Evolutionary conservation across 2,113 vertebrate species (phyloP).

Genomic region (Rhinichthys klamathensis): DNA sequence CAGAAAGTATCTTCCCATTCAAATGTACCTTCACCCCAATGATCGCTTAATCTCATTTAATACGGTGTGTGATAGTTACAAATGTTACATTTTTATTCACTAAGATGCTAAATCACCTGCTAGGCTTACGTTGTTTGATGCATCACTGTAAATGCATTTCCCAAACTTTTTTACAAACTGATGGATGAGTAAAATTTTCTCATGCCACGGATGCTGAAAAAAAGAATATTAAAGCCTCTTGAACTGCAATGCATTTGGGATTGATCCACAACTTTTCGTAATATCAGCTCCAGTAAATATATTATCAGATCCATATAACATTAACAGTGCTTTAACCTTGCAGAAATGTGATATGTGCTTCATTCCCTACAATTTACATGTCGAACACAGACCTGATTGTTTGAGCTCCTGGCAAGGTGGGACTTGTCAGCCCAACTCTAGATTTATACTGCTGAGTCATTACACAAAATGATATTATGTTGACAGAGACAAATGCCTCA

Average conservation of each 20-base stretch:
- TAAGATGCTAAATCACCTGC: background rate
- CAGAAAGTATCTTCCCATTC: background rate
- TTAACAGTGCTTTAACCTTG: background rate
- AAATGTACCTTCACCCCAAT: background rate
- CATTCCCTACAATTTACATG: constrained; percentile 1
- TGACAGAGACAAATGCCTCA: constrained; percentile 71
- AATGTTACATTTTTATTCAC: background rate
- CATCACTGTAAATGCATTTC: too few relatives aligned
- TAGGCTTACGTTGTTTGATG: background rate
- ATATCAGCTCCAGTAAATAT: background rate
- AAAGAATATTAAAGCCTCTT: too few relatives aligned
- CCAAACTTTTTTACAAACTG: background rate
- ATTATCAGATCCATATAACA: background rate
- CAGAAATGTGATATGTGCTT: background rate
- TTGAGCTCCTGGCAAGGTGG: constrained; percentile 66
- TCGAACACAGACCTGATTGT: constrained; percentile 54
- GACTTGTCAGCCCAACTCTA: constrained; percentile 66
- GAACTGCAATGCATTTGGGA: too few relatives aligned
- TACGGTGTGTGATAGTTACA: background rate
- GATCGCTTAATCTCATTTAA: too few relatives aligned
- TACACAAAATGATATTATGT: constrained; percentile 66
- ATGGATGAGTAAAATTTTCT: background rate
- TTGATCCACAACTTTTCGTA: background rate
- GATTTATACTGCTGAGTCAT: constrained; percentile 69
- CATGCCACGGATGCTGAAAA: background rate